A percentile compares a stretch with the other conserved stretches of the same genome.
Evolutionary conservation across 1,140 invertebrate genomes (phyloP).

Genomic region (Lordiphosa stackelbergi): DNA sequence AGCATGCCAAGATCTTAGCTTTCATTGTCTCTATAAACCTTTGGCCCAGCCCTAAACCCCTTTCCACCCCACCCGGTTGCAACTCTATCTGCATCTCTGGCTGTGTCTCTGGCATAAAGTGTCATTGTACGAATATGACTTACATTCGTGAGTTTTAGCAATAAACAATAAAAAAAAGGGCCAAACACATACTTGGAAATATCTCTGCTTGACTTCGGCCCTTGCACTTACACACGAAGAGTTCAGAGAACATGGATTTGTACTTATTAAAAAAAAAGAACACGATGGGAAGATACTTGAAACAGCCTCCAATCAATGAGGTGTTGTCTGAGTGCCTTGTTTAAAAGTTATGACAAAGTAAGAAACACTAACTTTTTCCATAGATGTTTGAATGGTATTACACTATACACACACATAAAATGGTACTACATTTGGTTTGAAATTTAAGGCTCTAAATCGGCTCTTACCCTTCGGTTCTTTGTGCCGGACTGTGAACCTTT

Average conservation of each 20-base stretch:
- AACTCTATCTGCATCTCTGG: slow-evolving; percentile 5
- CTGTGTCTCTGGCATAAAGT: slow-evolving; percentile 37
- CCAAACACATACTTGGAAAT: slow-evolving; percentile 2
- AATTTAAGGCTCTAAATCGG: no score
- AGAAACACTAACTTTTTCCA: no score
- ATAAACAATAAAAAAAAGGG: slow-evolving; percentile 27
- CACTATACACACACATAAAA: no score
- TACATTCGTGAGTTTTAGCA: slow-evolving; percentile 45
- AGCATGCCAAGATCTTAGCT: slow-evolving; percentile 42
- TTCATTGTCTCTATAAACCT: slow-evolving; percentile 10
- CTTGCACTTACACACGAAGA: neutral
- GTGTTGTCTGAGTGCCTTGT: no score
- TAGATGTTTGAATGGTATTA: no score
- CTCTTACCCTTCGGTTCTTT: no score
- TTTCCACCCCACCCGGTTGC: slow-evolving; percentile 1
- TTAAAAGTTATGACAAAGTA: no score
- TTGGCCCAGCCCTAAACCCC: slow-evolving; percentile 1
- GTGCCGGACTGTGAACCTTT: no score
- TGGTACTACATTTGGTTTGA: no score
- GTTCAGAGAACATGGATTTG: slow-evolving; percentile 5
- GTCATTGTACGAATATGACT: slow-evolving; percentile 68
- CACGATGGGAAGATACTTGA: no score
- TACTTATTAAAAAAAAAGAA: no score
- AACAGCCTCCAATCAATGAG: no score
- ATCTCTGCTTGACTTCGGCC: slow-evolving; percentile 9